Base-by-base conservation (phyloP, 2,797 vertebrate species). In the Gymnoscopelus microlampas region DNA sequence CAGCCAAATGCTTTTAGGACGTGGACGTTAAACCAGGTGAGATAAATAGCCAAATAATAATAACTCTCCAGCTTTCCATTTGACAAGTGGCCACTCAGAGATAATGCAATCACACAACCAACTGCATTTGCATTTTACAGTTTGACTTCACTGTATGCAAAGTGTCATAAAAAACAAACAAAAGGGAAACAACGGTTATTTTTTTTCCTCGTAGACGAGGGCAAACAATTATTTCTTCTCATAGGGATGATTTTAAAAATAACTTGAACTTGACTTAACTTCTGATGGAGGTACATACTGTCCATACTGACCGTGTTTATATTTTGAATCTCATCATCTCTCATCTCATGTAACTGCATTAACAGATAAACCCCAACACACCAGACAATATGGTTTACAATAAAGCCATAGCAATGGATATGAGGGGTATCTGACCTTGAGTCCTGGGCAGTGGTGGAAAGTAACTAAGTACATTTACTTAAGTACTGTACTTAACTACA, bases 21-120 rank as follows among this genome's bases (percentile, higher is more conserved):
- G 23, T 2, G 51, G 14, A 65, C 57, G 70, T 69, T 82, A 71
- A 85, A 1, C 79, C 74, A 5, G 3, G 2, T 62, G 39, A 73
- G 84, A 88, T 82, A 84, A 80, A 83, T 67, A 81, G 24, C 60
- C 79, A 86, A 84, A 87, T 83, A 23, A 58, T 62, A 85, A 85
- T 49, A 82, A 26, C 71, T 78, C 67, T 66, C 62, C 58, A 72
- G 59, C 74, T 53, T 78, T 81, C 76, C 47, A 70, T 49, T 66
- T 68, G 70, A 68, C 48, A 75, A 85, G 77, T 66, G 77, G 70
- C 76, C 74, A 79, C 80, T 87, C 55, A 70, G 13, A 76, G 76
- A 89, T 80, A 3, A 81, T 60, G 67, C 50, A 77, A 56, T 73
- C 53, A 67, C 60, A 32, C 60, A 32, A 50, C 63, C 54, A 57